These are phyloP conservation scores for Montipora sp. DNA, from an alignment of 64 coral and sea anemone species.

Conservation along the genomic window DNA sequence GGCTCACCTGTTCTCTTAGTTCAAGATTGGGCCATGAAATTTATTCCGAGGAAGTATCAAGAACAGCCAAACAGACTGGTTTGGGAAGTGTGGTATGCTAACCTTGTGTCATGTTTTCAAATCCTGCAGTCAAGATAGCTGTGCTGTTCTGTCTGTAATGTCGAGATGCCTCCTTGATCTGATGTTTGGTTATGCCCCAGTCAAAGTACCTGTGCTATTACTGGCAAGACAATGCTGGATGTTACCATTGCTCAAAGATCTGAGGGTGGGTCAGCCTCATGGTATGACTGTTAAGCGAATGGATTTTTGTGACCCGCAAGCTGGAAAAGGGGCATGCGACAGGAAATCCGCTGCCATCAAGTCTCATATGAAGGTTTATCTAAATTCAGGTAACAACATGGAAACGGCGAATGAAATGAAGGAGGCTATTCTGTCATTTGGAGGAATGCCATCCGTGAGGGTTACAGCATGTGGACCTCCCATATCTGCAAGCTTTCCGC, in stretches of 20 bases:
- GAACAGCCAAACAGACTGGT: slow-evolving; percentile 50
- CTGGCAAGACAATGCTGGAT: too few relatives aligned
- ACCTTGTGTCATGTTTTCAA: not conserved
- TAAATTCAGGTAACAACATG: not conserved
- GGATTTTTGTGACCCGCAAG: too few relatives aligned
- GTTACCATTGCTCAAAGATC: too few relatives aligned
- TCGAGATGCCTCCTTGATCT: too few relatives aligned
- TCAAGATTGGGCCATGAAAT: slow-evolving; percentile 31
- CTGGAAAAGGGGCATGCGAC: too few relatives aligned
- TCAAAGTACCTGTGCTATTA: too few relatives aligned
- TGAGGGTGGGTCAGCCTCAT: too few relatives aligned
- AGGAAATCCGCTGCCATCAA: not conserved
- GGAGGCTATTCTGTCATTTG: slow-evolving; percentile 13
- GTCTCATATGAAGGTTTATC: slow-evolving; percentile 14
- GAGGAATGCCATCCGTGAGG: slow-evolving; percentile 9
- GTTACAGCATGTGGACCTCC: slow-evolving; percentile 21
- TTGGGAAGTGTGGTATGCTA: slow-evolving; percentile 6
- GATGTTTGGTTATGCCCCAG: not conserved
- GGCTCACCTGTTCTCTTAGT: not conserved
- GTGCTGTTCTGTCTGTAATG: not conserved
- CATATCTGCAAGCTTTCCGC: not conserved
- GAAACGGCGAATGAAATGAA: too few relatives aligned
- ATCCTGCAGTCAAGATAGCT: not conserved
- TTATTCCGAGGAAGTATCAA: slow-evolving; percentile 1
- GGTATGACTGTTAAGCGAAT: too few relatives aligned